Evolutionary conservation across 2,888 invertebrate genomes (phyloP).

Genomic region (Leucoma salicis): DNA sequence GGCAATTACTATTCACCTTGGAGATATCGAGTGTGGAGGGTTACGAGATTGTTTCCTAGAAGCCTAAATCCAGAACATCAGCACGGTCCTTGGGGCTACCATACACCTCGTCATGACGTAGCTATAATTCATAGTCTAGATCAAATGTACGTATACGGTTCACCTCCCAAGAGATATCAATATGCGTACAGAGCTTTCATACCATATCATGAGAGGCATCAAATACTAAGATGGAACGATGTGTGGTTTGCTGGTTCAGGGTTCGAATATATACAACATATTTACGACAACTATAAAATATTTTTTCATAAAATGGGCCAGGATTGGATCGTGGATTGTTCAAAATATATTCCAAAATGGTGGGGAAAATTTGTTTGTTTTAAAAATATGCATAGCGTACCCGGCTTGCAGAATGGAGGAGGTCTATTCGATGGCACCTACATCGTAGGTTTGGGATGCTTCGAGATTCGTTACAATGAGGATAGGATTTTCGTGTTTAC

Average conservation of each 20-base stretch:
- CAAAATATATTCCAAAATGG: constrained; percentile 50
- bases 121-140: constrained; percentile 42
- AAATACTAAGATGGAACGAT: rapidly evolving
- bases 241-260: constrained; percentile 47
- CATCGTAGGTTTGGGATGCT: constrained; percentile 48
- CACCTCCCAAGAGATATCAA: constrained; percentile 15
- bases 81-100: constrained; percentile 51
- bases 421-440: constrained; percentile 20
- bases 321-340: too few species aligned
- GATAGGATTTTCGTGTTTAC: constrained; percentile 54
- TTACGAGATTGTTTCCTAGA: constrained; percentile 42
- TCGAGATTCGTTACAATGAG: constrained; percentile 59
- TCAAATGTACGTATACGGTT: constrained; percentile 39
- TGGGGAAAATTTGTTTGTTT: constrained; percentile 64
- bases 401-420: constrained; percentile 53
- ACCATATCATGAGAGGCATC: too few species aligned
- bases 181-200: constrained; percentile 32
- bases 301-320: too few species aligned
- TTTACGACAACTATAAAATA: constrained; percentile 54
- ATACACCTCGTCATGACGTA: constrained; percentile 52
- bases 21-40: constrained; percentile 50
- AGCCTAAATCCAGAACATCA: constrained; percentile 55
- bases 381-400: constrained; percentile 24
- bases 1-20: constrained; percentile 42
- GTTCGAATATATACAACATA: constrained; percentile 40